Evolutionary conservation across 2,797 vertebrate genomes (phyloP).

Genomic region (Microcaecilia unicolor): DNA sequence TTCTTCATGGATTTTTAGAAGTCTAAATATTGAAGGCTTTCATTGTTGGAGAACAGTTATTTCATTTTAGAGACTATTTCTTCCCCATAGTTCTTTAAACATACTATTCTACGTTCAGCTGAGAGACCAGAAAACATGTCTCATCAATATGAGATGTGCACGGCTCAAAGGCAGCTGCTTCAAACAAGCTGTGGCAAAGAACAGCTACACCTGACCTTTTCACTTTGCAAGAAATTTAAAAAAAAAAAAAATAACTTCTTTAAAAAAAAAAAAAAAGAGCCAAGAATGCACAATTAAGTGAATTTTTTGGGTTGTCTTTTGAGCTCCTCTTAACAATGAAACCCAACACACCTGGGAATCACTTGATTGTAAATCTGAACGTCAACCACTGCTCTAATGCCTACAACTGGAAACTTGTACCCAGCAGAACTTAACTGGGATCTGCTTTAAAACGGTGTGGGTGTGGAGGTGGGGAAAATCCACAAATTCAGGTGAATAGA

Average conservation of each 20-base stretch:
- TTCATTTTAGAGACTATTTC: not conserved
- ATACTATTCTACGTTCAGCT: too few species aligned
- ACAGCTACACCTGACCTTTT: not conserved
- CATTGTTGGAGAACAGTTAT: slow-evolving; percentile 23
- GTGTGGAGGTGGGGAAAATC: slow-evolving; percentile 8
- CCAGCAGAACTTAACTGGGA: too few species aligned
- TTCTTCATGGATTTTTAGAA: slow-evolving; percentile 18
- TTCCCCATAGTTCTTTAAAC: too few species aligned
- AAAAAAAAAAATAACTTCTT: too few species aligned
- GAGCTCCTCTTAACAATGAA: slow-evolving; percentile 5
- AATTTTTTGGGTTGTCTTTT: not conserved
- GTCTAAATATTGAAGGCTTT: slow-evolving; percentile 33
- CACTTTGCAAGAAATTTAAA: not conserved
- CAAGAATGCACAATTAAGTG: too few species aligned
- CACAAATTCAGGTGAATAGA: not conserved
- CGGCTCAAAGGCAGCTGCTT: too few species aligned
- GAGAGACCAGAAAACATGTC: too few species aligned
- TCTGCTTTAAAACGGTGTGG: not conserved
- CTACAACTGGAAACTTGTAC: not conserved
- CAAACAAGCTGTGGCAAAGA: too few species aligned
- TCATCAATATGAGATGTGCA: too few species aligned
- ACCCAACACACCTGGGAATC: slow-evolving; percentile 26
- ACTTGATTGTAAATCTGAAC: slow-evolving; percentile 27
- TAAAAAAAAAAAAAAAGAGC: too few species aligned
- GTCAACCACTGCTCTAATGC: not conserved